Evolutionary conservation across 2,113 vertebrate genomes (phyloP), one percentile per base, ranked within the genome.

Genomic region (Genyomyrus donnyi): DNA sequence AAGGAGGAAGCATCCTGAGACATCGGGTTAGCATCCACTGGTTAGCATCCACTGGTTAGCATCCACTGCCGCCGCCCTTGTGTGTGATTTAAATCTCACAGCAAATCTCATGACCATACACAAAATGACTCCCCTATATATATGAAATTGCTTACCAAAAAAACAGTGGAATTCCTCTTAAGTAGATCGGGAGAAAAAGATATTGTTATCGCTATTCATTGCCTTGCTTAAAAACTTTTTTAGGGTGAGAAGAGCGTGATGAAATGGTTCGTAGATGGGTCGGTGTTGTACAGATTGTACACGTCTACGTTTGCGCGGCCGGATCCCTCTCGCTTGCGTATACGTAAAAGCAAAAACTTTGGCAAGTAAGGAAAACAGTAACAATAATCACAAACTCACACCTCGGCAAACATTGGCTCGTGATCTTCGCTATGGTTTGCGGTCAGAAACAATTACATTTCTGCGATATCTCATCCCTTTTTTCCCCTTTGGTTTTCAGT

Each of bases 401-500:
- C 88, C 91, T 93, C 88, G 1, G 87, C 83, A 85, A 24, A 84
- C 49, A 88, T 56, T 46, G 77, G 80, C 92, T 92, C 90, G 13
- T 91, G 66, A 91, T 88, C 88, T 89, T 70, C 90, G n/a, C 90
- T 88, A 15, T 87, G 91, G 91, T 93, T 92, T 24, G 45, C 19
- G 66, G 90, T 94, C 94, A 91, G 66, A 93, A 92, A 95, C 94
- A 94, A 95, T 95, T 94, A 94, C 77, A 91, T 90, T 91, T 93
- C 90, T 93, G 92, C 87, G 92, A 92, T 90, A 89, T 92, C 90
- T 90, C 93, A 91, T 92, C 74, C 92, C 93, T 95, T 94, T 93
- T 93, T 94, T 91, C 89, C 87, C 88, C 74, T 70, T 70, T 70
- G 94, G 93, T 89, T 92, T 91, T 94, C 52, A 90, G 94, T 95